These are phyloP conservation scores for Aelia acuminata DNA, from an alignment of 2,888 invertebrate genomes.

Conservation along the genomic window DNA sequence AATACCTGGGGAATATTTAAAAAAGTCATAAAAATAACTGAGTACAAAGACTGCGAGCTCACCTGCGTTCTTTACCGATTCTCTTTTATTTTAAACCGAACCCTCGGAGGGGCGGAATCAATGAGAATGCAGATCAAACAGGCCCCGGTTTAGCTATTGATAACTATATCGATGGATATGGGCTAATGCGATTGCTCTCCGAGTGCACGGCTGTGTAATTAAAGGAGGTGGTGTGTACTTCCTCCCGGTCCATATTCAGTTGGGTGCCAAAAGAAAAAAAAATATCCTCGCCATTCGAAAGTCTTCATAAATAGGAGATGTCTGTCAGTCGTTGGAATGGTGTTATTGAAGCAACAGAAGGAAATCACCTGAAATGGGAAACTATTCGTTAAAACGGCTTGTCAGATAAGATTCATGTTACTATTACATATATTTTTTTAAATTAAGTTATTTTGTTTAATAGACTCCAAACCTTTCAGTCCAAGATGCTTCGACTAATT, in stretches of 20 bases:
- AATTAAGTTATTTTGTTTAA: too few species aligned
- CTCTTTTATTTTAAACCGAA: conserved; percentile 46
- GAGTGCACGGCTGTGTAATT: conserved; percentile 23
- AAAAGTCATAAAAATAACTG: conserved; percentile 54
- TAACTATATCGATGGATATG: conserved; percentile 40
- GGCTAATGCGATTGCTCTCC: conserved; percentile 37
- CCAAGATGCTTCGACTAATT: too few species aligned
- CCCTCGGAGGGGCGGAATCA: conserved; percentile 33
- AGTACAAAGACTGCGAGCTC: conserved; percentile 41
- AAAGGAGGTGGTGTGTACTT: neutral
- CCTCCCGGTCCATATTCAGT: conserved; percentile 24
- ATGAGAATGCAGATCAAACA: conserved; percentile 57
- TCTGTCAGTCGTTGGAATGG: neutral
- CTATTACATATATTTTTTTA: too few species aligned
- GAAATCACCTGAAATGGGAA: too few species aligned
- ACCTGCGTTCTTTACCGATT: conserved; percentile 52
- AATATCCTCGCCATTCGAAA: neutral
- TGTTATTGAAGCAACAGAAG: too few species aligned
- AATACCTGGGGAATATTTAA: conserved; percentile 47
- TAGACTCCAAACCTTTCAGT: too few species aligned
- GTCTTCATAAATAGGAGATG: neutral
- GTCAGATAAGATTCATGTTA: too few species aligned
- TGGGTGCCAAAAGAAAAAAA: neutral
- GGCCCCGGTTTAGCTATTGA: conserved; percentile 53
- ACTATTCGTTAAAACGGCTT: too few species aligned